These are phyloP conservation scores for Protaetia brevitarsis DNA, from an alignment of 1,140 invertebrate genomes.

Conservation along the genomic window DNA sequence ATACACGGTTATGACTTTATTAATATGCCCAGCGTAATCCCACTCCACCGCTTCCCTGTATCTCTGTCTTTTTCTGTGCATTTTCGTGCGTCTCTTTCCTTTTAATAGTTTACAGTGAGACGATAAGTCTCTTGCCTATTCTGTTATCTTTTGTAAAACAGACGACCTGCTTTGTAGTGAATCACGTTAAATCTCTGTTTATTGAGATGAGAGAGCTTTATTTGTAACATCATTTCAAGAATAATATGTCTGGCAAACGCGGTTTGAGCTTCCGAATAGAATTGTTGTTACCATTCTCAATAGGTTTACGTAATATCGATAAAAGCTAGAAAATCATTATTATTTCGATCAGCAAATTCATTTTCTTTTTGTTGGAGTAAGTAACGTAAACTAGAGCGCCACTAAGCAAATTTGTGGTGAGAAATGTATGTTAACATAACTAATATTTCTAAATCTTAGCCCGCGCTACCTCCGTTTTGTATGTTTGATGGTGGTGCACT, in stretches of 20 bases:
- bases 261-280: no score
- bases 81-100: background rate
- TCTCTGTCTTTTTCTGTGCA: background rate
- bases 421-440: no score
- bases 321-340: no score
- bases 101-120: conserved; percentile 14
- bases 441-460: no score
- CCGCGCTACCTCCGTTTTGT: no score
- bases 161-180: conserved; percentile 49
- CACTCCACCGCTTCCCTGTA: background rate
- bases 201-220: conserved; percentile 37
- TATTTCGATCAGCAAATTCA: no score
- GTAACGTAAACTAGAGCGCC: no score
- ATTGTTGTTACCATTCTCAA: no score
- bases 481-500: no score
- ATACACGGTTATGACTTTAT: conserved; percentile 47
- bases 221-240: conserved; percentile 21
- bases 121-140: conserved; percentile 23
- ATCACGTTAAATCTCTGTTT: conserved; percentile 49
- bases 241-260: conserved; percentile 42
- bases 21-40: conserved; percentile 37
- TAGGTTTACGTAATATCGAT: no score
- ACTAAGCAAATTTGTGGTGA: no score
- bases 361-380: no score
- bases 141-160: conserved; percentile 51